Evolutionary conservation across 2,113 vertebrate genomes (phyloP).

Genomic region (Orientallactaga bullata): DNA sequence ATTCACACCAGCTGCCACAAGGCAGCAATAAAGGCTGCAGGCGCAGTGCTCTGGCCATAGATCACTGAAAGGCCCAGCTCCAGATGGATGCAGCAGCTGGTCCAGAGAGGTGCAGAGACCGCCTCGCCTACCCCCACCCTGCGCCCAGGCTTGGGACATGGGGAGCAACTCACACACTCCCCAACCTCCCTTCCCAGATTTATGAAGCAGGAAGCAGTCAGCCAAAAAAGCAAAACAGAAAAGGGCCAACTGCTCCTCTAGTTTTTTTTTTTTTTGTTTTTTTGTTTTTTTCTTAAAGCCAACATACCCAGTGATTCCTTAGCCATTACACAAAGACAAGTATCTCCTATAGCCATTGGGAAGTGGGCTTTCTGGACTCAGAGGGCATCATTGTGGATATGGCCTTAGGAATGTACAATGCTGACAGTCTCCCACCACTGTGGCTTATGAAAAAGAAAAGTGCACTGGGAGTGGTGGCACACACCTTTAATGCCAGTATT

Average conservation of each 20-base stretch:
- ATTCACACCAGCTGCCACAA: conserved; percentile 87
- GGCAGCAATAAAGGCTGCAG: conserved; percentile 84
- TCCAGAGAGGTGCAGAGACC: conserved; percentile 85
- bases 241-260: conserved; percentile 75
- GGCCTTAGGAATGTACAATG: rapidly evolving
- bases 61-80: conserved; percentile 87
- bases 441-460: not conserved
- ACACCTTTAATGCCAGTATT: too few species aligned
- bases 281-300: conserved; percentile 61
- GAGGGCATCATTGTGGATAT: not conserved
- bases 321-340: conserved; percentile 49
- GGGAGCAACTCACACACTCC: conserved; percentile 83
- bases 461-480: too few species aligned
- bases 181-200: conserved; percentile 85
- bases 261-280: not conserved
- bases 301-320: conserved; percentile 68
- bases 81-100: conserved; percentile 90
- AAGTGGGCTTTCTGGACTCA: not conserved
- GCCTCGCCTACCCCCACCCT: conserved; percentile 62
- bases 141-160: conserved; percentile 76
- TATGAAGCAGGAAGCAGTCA: conserved; percentile 87
- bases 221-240: conserved; percentile 80
- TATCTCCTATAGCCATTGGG: not conserved
- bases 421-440: rapidly evolving
- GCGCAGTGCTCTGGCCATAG: conserved; percentile 84